Base-by-base conservation (phyloP, 2,888 invertebrate species). In the Tachystola acroxantha region DNA sequence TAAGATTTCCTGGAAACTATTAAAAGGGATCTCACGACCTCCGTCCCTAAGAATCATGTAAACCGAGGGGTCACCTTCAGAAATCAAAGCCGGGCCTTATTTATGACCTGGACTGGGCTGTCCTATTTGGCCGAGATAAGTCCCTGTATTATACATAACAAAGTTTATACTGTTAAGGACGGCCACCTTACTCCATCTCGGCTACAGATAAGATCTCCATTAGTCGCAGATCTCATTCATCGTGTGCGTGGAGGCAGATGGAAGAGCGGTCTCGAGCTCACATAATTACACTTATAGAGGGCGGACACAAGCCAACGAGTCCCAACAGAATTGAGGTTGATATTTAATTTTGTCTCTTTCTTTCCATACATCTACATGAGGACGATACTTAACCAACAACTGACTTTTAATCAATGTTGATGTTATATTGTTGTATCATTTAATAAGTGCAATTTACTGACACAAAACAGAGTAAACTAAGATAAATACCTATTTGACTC, bases 61-160 rank as follows among this genome's bases (percentile, higher is more conserved):
- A 65, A 70, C 64, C 59, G 48, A 68, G 67, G 76, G 77, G 78
- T 81, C 77, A 77, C 73, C 72, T 77, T 71, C 71, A 78, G 76
- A 78, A 81, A 85, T 81, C 82, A 80, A 82, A 81, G 77, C 73
- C 74, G 64, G 62, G 50, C 60, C 62, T 80, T 81, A 82, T 84
- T 84, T 82, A 82, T 82, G 76, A 72, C 73, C 73, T 77, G 77
- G 66, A 70, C 72, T 67, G 43, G 61, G 62, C 55, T 65, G 62
- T 59, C 61, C 63, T 69, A 71, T 70, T 72, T 64, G 61, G 64
- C 57, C 58, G 54, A 79, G 78, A 80, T 82, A 81, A 81, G 71
- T 70, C 72, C 63, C 63, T 55, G 65, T 75, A 69, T 70, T 71
- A 73, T 72, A 77, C 65, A 72, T 72, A 72, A 67, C 70, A 71